Evolutionary conservation across 2,888 invertebrate genomes (phyloP), one percentile per base, ranked within the genome.

Genomic region (Synanthedon myopaeformis): DNA sequence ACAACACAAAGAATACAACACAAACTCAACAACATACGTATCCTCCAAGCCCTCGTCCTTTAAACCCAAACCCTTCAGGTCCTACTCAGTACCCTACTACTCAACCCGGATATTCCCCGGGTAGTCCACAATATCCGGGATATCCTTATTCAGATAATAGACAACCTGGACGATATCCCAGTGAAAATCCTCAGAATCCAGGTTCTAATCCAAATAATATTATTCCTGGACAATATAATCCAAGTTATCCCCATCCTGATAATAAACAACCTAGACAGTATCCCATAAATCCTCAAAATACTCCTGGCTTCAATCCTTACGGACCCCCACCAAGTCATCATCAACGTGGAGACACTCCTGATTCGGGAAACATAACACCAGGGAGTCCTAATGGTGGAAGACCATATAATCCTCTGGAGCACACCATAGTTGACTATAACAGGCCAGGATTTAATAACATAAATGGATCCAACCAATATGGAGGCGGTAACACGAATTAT

Each of bases 401-500:
- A 12, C 12, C 50, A 35, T 45, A 45, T 45, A 45, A 45, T 45
- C 45, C 45, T 13, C 14, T 45, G 14, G 13, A 45, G 12, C 45
- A 45, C 14, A 45, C 45, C 4, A 45, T 45, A 53, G n/a, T 14
- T 14, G 19, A 41, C 49, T 28, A 49, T 4, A 54, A 35, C 13
- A n/a, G 58, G 56, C 23, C 56, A 58, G 54, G 56, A 12, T 13
- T 61, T 0, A 41, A 35, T n/a, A 28, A n/a, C 13, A 49, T 61
- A n/a, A 0, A n/a, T 45, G 45, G 45, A 45, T 13, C 13, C 12
- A 45, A 45, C 14, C 45, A 45, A 12, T 45, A 45, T 45, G 45
- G 45, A 45, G 13, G 13, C 8, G 14, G n/a, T 45, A 14, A 45
- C 11, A 6, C 45, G 3, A 58, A 72, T 53, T 68, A 64, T 11